Base-by-base conservation (phyloP, 1,140 invertebrate species). In the Brachionus rotundiformis region DNA sequence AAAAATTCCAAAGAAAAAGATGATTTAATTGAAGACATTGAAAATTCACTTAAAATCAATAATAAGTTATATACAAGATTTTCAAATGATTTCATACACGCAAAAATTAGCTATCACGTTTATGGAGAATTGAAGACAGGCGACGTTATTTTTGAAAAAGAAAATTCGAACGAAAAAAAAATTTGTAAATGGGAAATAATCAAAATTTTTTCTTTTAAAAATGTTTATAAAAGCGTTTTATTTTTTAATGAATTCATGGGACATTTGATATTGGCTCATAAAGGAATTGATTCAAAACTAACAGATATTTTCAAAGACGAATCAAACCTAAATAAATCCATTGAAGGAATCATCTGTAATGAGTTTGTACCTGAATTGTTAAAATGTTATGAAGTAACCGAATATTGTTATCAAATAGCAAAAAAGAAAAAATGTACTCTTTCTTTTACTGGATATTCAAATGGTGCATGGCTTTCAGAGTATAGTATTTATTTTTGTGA, bases 401-500 rank as follows among this genome's bases (percentile, higher is more conserved):
- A 68, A 36, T 0, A 19, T n/a, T 31, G 29, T 8, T 68, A 68
- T 36, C 6, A 16, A 11, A 36, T 33, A 33, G 63, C 63, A 4
- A 33, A 33, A 19, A 7, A 36, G n/a, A 10, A 16, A 39, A 11
- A 19, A 10, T 68, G 63, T 36, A 68, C 63, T 4, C 63, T 68
- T 36, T 33, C 63, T 1, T 68, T 68, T 36, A 68, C 63, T 16
- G 63, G 63, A 16, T 68, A 16, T 19, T 16, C 13, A 33, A 68
- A 36, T 36, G 63, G 63, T 16, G 63, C 63, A 33, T 68, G 63
- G 63, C 31, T 68, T 7, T 33, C 63, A 1, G 63, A 68, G 19
- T 16, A 68, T 36, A 16, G 63, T 36, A 68, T 68, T 68, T 68
- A 68, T 19, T 68, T 68, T 68, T 68, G 63, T 16, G 63, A 68